These are phyloP conservation scores for Bufo gargarizans DNA, from an alignment of 2,113 vertebrate species.

Conservation along the genomic window DNA sequence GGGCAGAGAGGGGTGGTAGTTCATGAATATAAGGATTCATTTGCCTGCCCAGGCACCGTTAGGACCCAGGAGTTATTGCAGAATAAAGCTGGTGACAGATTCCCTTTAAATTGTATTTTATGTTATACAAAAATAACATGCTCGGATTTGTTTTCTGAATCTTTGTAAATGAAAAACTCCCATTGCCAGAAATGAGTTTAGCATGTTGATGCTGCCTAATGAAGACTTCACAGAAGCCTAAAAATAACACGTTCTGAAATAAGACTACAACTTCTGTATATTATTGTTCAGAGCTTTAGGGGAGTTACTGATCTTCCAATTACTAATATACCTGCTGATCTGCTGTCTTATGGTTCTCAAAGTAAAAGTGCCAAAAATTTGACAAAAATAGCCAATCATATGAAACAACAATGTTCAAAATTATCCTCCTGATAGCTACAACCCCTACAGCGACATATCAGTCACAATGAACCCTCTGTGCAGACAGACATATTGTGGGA, in stretches of 20 bases:
- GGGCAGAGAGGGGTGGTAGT: no score
- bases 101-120: no score
- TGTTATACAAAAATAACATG: not conserved
- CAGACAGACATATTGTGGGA: not conserved
- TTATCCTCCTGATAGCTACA: not conserved
- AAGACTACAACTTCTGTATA: not conserved
- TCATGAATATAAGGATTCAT: no score
- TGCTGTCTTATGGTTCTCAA: not conserved
- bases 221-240: not conserved
- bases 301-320: not conserved
- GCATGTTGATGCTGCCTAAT: not conserved
- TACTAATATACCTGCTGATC: conserved; percentile 24
- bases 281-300: not conserved
- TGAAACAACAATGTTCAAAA: not conserved
- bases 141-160: not conserved
- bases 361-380: not conserved
- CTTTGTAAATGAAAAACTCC: not conserved
- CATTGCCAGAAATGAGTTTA: not conserved
- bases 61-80: no score
- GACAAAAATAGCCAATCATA: conserved; percentile 8
- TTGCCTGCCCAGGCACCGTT: no score
- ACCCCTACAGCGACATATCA: not conserved
- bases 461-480: not conserved
- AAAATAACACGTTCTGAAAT: not conserved
- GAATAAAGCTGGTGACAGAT: no score